Conservation (phyloP, 2,797 vertebrate species). For the Cyprinella venusta region DNA sequence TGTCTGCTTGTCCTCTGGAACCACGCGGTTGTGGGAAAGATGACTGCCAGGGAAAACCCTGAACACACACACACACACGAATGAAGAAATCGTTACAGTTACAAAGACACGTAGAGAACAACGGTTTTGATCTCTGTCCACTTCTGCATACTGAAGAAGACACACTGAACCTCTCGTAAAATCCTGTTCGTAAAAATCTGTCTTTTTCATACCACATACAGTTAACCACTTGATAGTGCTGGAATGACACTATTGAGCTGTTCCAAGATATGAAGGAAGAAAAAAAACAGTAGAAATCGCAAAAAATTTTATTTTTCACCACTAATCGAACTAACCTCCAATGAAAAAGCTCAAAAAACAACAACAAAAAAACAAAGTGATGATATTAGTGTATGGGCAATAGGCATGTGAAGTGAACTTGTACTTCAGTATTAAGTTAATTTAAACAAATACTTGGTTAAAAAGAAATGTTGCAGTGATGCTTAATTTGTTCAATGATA, state of each 20-base stretch:
- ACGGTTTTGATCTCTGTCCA: not conserved
- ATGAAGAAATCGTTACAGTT: conserved; percentile 28
- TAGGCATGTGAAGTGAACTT: not conserved
- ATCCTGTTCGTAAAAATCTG: not conserved
- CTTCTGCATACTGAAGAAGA: not conserved
- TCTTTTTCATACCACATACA: not conserved
- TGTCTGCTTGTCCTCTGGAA: conserved; percentile 81
- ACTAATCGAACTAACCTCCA: not conserved
- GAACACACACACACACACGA: conserved; percentile 44
- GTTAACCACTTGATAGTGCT: conserved; percentile 13
- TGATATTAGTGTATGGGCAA: not conserved
- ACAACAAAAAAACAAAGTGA: not conserved
- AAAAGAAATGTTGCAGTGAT: not conserved
- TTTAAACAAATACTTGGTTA: not conserved
- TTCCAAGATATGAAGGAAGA: conserved; percentile 4
- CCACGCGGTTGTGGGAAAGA: conserved; percentile 84
- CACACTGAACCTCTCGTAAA: not conserved
- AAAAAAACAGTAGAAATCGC: not conserved
- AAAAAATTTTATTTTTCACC: not conserved
- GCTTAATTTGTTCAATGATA: not conserved
- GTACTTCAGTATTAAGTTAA: not conserved
- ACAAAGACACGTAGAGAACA: conserved; percentile 5
- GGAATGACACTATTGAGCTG: not conserved
- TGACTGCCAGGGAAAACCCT: conserved; percentile 88
- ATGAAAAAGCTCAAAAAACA: not conserved